Evolutionary conservation across 2,888 invertebrate genomes (phyloP).

Genomic region (Tetramorium bicarinatum): DNA sequence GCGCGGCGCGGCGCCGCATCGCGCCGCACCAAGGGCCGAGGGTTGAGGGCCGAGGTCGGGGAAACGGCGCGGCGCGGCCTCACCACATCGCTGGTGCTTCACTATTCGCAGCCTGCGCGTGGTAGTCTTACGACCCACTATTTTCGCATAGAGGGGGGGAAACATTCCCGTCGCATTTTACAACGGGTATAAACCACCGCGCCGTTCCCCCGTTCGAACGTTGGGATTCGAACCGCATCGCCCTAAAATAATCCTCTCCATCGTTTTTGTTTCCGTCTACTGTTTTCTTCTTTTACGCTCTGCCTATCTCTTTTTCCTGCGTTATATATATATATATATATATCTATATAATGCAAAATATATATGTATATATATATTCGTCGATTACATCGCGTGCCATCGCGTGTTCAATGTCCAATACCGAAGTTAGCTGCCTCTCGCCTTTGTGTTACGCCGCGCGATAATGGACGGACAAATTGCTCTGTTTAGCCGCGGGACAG

Average conservation of each 20-base stretch:
- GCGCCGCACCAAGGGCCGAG: no score
- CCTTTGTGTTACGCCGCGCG: conserved; percentile 45
- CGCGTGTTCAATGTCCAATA: conserved; percentile 28
- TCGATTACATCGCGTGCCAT: conserved; percentile 26
- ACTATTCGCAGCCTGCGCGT: conserved; percentile 13
- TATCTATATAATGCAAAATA: background rate
- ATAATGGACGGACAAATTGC: conserved; percentile 58
- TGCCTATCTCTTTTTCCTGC: conserved; percentile 19
- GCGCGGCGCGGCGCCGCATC: background rate
- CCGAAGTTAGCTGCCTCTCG: conserved; percentile 32
- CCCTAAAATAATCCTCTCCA: conserved; percentile 43
- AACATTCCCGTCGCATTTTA: conserved; percentile 73
- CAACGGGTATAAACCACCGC: conserved; percentile 72
- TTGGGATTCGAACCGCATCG: conserved; percentile 41
- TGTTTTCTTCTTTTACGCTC: background rate
- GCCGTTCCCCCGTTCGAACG: conserved; percentile 11
- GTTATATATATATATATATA: background rate
- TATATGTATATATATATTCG: background rate
- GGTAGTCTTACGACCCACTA: conserved; percentile 72
- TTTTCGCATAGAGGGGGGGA: conserved; percentile 70
- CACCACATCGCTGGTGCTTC: conserved; percentile 1
- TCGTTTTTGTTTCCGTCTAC: background rate
- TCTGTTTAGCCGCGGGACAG: conserved; percentile 49
- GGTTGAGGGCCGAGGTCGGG: no score
- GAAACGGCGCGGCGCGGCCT: background rate